phyloP scores from a whole-genome alignment of 2,888 invertebrate species.

The Ctena decussata region DNA sequence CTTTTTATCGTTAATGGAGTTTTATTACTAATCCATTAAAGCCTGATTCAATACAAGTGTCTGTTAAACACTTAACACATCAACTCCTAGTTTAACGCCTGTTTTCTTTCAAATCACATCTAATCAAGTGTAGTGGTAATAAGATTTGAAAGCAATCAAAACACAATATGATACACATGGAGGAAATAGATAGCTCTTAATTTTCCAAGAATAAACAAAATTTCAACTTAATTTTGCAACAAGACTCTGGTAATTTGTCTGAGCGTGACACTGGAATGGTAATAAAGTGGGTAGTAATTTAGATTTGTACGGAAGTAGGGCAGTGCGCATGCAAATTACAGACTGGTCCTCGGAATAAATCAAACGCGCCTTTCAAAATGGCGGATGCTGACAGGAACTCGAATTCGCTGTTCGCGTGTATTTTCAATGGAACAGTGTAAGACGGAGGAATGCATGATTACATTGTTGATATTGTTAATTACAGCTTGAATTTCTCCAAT shows the following conservation, averaged over 20 bases:
- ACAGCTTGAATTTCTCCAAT: too few species aligned
- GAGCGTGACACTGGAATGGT: constrained; percentile 34
- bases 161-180: constrained; percentile 53
- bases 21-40: not conserved
- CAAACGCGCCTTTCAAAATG: constrained; percentile 61
- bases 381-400: constrained; percentile 52
- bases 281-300: constrained; percentile 50
- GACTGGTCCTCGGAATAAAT: constrained; percentile 58
- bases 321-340: constrained; percentile 55
- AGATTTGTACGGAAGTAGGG: constrained; percentile 60
- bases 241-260: constrained; percentile 51
- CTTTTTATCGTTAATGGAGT: not conserved
- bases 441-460: too few species aligned
- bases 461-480: too few species aligned
- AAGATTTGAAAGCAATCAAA: constrained; percentile 69
- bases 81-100: not conserved
- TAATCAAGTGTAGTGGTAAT: constrained; percentile 63
- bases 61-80: constrained; percentile 1
- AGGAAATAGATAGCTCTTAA: constrained; percentile 65
- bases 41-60: constrained; percentile 5
- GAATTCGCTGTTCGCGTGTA: constrained; percentile 13
- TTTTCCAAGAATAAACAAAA: constrained; percentile 53
- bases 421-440: too few species aligned
- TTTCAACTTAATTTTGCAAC: constrained; percentile 63
- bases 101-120: constrained; percentile 2